These are phyloP conservation scores for Macropus fuliginosus DNA, from an alignment of 2,797 vertebrate genomes.

Conservation along the genomic window DNA sequence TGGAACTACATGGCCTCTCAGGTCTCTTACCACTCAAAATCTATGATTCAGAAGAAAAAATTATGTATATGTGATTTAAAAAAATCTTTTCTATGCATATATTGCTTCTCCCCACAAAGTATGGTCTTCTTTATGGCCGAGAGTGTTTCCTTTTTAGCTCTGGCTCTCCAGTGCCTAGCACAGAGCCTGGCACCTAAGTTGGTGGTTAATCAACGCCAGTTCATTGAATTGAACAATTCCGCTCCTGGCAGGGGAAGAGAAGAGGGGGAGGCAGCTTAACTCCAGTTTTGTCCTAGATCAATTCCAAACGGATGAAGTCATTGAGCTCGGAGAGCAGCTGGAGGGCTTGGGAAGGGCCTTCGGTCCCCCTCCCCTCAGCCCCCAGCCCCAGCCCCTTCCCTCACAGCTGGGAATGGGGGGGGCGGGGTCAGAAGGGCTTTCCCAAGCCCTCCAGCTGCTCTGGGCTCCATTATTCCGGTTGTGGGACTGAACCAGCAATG, in stretches of 20 bases:
- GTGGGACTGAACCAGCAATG: background rate
- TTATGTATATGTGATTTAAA: background rate
- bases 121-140: background rate
- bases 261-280: background rate
- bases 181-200: slow-evolving; percentile 8
- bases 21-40: background rate
- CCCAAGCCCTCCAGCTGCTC: background rate
- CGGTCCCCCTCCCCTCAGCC: background rate
- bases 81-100: background rate
- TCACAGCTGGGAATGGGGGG: background rate
- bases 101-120: background rate
- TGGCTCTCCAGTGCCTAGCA: slow-evolving; percentile 29
- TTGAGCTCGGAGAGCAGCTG: background rate
- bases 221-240: background rate
- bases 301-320: background rate
- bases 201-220: slow-evolving; percentile 18
- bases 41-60: background rate
- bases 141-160: background rate
- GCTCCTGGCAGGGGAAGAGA: background rate
- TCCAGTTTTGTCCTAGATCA: background rate
- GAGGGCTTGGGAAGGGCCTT: background rate
- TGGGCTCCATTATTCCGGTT: background rate
- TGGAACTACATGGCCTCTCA: background rate
- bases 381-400: background rate
- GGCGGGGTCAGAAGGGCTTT: background rate